Percentiles rank a stretch among this genome's conserved stretches.
Evolutionary conservation across 2,888 invertebrate genomes (phyloP).

Genomic region (Hyppa rectilinea): DNA sequence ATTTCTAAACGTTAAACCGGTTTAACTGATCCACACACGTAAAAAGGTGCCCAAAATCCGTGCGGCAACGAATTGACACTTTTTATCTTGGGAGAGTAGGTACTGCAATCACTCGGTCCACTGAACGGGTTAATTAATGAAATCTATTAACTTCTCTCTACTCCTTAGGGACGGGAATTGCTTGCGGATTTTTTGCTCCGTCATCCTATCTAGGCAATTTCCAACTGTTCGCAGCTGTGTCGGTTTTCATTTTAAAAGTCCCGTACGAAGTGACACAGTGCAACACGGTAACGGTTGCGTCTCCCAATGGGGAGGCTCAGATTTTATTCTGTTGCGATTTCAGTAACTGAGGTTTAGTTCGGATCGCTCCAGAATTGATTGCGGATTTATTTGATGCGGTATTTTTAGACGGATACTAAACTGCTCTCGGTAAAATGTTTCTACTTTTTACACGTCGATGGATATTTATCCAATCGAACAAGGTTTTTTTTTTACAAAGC

Average conservation of each 20-base stretch:
- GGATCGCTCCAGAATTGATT: slow-evolving; percentile 67
- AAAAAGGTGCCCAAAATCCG: slow-evolving; percentile 81
- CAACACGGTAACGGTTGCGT: slow-evolving; percentile 56
- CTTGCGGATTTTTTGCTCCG: slow-evolving; percentile 81
- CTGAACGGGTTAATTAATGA: slow-evolving; percentile 90
- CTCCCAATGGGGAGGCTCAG: slow-evolving; percentile 47
- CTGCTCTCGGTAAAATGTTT: slow-evolving; percentile 40
- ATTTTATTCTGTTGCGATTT: slow-evolving; percentile 66
- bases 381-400: slow-evolving; percentile 66
- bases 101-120: slow-evolving; percentile 89
- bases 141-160: slow-evolving; percentile 89
- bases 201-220: slow-evolving; percentile 81
- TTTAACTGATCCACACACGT: slow-evolving; percentile 74
- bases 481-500: slow-evolving; percentile 40
- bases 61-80: slow-evolving; percentile 83
- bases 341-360: slow-evolving; percentile 54
- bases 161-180: slow-evolving; percentile 82
- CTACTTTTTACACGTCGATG: slow-evolving; percentile 31
- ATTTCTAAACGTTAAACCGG: slow-evolving; percentile 61
- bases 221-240: slow-evolving; percentile 70
- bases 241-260: slow-evolving; percentile 68
- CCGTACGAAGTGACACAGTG: slow-evolving; percentile 49
- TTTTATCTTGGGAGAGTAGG: slow-evolving; percentile 80
- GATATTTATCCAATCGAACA: slow-evolving; percentile 30
- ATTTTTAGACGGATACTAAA: slow-evolving; percentile 58